These are phyloP conservation scores for Hanleya hanleyi DNA, from an alignment of 2,888 invertebrate genomes.

Conservation along the genomic window DNA sequence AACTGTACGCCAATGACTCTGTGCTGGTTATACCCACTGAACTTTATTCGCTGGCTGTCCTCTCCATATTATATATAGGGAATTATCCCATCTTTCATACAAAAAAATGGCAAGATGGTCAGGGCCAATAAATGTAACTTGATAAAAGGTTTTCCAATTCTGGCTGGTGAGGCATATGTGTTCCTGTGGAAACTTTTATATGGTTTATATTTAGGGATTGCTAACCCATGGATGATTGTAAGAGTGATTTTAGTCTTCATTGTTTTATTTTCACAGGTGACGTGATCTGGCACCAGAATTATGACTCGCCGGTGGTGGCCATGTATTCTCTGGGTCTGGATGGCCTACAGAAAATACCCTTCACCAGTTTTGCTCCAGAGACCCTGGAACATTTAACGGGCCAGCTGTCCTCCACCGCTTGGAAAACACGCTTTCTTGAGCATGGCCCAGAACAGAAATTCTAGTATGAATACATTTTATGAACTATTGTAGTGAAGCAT, in stretches of 20 bases:
- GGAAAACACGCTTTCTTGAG: conserved; percentile 66
- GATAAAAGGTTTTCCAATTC: no score
- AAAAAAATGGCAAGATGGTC: no score
- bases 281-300: conserved; percentile 89
- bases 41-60: no score
- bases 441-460: conserved; percentile 65
- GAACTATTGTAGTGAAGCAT: neutral
- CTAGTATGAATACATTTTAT: conserved; percentile 62
- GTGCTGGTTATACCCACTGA: no score
- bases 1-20: no score
- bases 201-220: no score
- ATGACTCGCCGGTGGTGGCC: conserved; percentile 92
- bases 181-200: no score
- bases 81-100: no score
- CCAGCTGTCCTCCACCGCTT: conserved; percentile 62
- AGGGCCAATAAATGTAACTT: no score
- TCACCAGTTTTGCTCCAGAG: conserved; percentile 90
- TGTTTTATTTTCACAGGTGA: conserved; percentile 75
- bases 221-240: no score
- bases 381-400: conserved; percentile 78
- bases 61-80: no score
- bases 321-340: conserved; percentile 79
- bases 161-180: no score
- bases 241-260: neutral
- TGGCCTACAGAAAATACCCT: conserved; percentile 86